These are phyloP conservation scores for Ceratina calcarata DNA, from an alignment of 1,140 invertebrate species.

Conservation along the genomic window DNA sequence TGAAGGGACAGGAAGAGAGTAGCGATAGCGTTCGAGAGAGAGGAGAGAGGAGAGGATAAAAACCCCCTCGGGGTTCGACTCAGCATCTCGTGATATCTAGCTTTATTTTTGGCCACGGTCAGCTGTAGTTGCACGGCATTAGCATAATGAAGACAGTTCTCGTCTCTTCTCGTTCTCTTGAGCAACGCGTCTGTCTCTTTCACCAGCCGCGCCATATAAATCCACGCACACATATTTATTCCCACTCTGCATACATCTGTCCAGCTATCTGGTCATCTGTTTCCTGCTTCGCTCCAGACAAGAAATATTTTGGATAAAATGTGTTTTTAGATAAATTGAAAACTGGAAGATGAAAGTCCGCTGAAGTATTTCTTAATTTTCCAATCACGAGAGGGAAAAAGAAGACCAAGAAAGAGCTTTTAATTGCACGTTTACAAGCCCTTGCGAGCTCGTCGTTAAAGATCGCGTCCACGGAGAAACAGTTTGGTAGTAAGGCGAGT, in stretches of 20 bases:
- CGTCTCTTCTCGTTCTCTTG: constrained; percentile 53
- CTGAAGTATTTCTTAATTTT: not conserved
- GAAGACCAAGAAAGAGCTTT: not conserved
- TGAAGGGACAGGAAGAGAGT: constrained; percentile 35
- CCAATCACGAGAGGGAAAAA: not conserved
- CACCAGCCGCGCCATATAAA: constrained; percentile 16
- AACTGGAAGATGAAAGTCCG: not conserved
- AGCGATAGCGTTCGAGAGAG: constrained; percentile 3
- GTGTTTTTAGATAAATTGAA: not conserved
- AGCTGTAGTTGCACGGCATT: constrained; percentile 74
- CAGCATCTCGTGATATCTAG: constrained; percentile 70
- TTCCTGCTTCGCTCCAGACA: constrained; percentile 7
- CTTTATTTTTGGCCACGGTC: constrained; percentile 73
- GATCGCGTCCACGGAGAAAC: not conserved
- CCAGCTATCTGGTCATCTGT: constrained; percentile 2
- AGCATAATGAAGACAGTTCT: constrained; percentile 77
- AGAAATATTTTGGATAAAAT: not conserved
- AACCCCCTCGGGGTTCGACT: constrained; percentile 60
- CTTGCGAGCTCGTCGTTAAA: not conserved
- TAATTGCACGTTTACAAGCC: constrained; percentile 9
- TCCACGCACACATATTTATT: not conserved
- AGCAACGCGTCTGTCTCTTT: constrained; percentile 41
- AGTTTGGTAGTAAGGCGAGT: constrained; percentile 29
- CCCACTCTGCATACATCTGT: constrained; percentile 1
- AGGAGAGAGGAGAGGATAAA: constrained; percentile 51